Conservation (phyloP, 2,113 vertebrate species). For the Aepyceros melampus region DNA sequence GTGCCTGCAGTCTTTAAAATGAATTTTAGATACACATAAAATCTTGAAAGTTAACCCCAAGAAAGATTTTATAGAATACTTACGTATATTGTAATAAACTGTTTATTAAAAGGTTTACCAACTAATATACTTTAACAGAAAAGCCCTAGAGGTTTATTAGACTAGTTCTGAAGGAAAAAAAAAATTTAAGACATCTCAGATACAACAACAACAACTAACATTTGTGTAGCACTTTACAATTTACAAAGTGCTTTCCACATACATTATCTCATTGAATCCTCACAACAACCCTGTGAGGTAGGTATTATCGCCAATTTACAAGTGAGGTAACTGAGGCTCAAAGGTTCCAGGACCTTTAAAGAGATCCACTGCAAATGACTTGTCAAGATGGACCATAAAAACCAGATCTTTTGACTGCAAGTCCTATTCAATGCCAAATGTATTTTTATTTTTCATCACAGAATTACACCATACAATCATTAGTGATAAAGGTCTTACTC, state of each 20-base stretch:
- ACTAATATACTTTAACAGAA: conserved; percentile 69
- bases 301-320: conserved; percentile 51
- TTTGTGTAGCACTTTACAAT: conserved; percentile 66
- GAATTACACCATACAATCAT: conserved; percentile 30
- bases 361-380: conserved; percentile 28
- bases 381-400: neutral
- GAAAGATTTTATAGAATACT: conserved; percentile 72
- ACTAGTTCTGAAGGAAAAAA: conserved; percentile 56
- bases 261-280: conserved; percentile 61
- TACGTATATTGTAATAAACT: conserved; percentile 71
- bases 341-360: conserved; percentile 55
- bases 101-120: conserved; percentile 73
- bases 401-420: conserved; percentile 23
- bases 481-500: conserved; percentile 23
- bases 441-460: conserved; percentile 44
- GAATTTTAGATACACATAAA: conserved; percentile 64
- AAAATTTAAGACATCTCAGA: conserved; percentile 53
- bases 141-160: conserved; percentile 66
- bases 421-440: conserved; percentile 14
- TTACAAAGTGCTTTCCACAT: conserved; percentile 66
- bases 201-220: conserved; percentile 67
- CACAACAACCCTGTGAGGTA: conserved; percentile 78
- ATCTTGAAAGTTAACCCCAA: conserved; percentile 48
- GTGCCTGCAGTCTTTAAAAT: conserved; percentile 88
- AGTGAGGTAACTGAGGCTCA: conserved; percentile 70